Evolutionary conservation across 2,888 invertebrate species (phyloP), one percentile per base, ranked within the genome.

Genomic region (Acrobasis suavella): DNA sequence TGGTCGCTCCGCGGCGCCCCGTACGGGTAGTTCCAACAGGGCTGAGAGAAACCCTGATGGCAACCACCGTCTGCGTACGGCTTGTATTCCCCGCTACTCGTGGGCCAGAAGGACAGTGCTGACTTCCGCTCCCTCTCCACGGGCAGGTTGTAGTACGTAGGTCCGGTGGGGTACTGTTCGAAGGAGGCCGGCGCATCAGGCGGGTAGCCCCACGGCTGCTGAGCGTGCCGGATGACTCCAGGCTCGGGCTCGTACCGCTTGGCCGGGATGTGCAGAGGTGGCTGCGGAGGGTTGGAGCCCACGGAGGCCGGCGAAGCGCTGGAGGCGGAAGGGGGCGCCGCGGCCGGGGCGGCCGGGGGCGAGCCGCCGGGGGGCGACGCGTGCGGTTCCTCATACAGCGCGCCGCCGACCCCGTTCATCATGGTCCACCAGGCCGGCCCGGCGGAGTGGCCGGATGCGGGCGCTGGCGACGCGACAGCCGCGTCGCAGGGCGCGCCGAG

Each of bases 251-350:
- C 92, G 82, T 93, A 95, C 73, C 97, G 94, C 90, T 97, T 97
- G 80, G 97, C 97, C 72, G 97, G 97, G 90, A 97, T 97, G 93
- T 97, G 97, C 69, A 97, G 93, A 69, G 96, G 96, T 63, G 96
- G 96, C 79, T 95, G 95, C 66, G 95, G 95, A 65, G 96, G 94
- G 88, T 95, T 94, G 82, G 95, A 95, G 81, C 95, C 93, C 60
- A 94, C 94, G 66, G 92, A 91, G 67, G 94, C 87, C 78, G 94
- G 94, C 82, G 93, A 89, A 80, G 89, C 91, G 91, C 89, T 89
- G 79, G 92, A 89, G 67, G 92, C 91, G 67, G 93, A 91, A 79
- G 94, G 85, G 70, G 94, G 94, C 70, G 95, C 95, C 71, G 94
- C 94, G 66, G 95, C 95, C 62, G 95, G 95, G 67, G 95, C 95